Percentiles rank a stretch among this genome's conserved stretches.
phyloP scores from a whole-genome alignment of 2,888 invertebrate genomes.

The Amorpha juglandis region DNA sequence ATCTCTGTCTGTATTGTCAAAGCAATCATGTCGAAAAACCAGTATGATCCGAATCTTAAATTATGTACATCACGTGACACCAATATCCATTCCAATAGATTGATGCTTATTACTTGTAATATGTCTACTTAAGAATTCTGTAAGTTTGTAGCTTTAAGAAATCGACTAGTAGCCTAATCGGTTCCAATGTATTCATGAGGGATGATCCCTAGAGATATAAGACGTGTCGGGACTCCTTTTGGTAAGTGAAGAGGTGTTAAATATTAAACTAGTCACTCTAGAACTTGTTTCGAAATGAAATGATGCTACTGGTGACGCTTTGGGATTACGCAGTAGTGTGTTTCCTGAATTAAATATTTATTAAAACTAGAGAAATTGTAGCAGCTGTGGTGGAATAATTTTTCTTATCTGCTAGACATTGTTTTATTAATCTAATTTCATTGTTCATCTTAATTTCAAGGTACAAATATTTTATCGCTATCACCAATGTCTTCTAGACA shows the following conservation, averaged over 20 bases:
- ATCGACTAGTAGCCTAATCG: conserved; percentile 13
- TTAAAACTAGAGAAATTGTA: neutral
- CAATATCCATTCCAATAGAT: too few relatives aligned
- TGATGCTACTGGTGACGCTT: neutral
- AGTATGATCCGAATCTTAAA: neutral
- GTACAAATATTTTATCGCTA: neutral
- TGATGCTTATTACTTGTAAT: neutral
- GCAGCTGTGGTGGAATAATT: neutral
- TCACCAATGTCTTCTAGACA: neutral
- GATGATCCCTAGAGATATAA: conserved; percentile 2
- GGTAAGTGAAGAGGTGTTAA: conserved; percentile 11
- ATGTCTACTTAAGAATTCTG: neutral
- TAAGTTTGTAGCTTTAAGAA: neutral
- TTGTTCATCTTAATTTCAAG: neutral
- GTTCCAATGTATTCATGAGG: conserved; percentile 22
- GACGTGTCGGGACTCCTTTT: conserved; percentile 19
- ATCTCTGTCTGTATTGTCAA: neutral
- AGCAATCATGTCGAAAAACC: neutral
- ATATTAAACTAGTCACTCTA: conserved; percentile 11
- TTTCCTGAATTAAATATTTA: conserved; percentile 11
- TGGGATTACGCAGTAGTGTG: conserved; percentile 2
- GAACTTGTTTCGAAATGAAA: conserved; percentile 4
- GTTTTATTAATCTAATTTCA: neutral
- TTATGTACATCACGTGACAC: too few relatives aligned
- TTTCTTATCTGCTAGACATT: neutral